Conservation (phyloP, 2,888 invertebrate genomes). For the Drosophila mulleri region DNA sequence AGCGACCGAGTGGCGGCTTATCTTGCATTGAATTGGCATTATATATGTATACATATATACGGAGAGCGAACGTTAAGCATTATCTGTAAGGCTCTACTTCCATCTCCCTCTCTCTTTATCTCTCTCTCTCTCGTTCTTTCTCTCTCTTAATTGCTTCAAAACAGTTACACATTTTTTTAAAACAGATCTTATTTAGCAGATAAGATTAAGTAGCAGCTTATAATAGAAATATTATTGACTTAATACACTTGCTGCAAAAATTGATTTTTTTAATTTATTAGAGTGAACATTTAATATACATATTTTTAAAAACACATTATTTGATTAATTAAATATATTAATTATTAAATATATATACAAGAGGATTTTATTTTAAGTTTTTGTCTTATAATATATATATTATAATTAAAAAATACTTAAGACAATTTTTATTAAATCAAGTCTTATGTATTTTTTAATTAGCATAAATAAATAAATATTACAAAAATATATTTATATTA, state of each 20-base stretch:
- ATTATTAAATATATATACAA: too few relatives aligned
- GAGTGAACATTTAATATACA: too few relatives aligned
- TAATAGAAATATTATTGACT: neutral
- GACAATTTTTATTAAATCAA: too few relatives aligned
- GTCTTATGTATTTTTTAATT: too few relatives aligned
- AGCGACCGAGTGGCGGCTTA: slow-evolving; percentile 27
- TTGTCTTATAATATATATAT: too few relatives aligned
- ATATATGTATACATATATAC: neutral
- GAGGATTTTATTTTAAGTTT: too few relatives aligned
- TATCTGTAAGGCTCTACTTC: slow-evolving; percentile 8
- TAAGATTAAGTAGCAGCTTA: slow-evolving; percentile 2
- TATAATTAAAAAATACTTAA: too few relatives aligned
- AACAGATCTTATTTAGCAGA: neutral
- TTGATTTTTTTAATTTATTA: neutral
- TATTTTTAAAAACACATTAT: too few relatives aligned
- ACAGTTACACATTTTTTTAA: neutral
- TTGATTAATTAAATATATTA: too few relatives aligned
- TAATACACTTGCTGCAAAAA: neutral
- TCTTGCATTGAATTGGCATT: slow-evolving; percentile 21
- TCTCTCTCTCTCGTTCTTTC: neutral
- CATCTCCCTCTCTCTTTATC: neutral
- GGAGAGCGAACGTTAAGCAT: slow-evolving; percentile 12
- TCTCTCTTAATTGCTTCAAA: neutral
- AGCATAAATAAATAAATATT: too few relatives aligned
- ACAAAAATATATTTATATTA: too few relatives aligned